Evolutionary conservation across 2,113 vertebrate species (phyloP).

Genomic region (Glareola pratincola): DNA sequence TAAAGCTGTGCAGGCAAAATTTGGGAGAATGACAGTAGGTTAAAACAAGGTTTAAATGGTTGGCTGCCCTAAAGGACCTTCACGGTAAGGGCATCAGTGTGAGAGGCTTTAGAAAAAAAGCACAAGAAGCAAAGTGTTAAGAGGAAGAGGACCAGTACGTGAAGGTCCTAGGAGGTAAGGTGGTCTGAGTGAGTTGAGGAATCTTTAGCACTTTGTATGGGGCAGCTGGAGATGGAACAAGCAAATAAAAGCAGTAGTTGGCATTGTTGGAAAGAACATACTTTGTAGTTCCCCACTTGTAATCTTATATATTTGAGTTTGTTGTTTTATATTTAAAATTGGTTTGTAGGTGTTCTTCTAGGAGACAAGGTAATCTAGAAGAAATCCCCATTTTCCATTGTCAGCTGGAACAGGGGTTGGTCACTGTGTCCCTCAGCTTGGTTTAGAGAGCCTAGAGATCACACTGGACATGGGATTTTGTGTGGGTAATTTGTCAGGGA

Average conservation of each 20-base stretch:
- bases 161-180: not conserved
- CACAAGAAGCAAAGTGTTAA: not conserved
- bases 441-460: not conserved
- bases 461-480: accelerated
- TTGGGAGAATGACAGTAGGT: not conserved
- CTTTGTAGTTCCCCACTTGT: not conserved
- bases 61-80: not conserved
- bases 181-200: too few relatives aligned
- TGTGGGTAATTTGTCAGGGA: not conserved
- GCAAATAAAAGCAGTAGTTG: not conserved
- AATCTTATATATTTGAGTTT: not conserved
- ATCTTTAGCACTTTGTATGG: accelerated
- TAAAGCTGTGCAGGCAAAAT: not conserved
- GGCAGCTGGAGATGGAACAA: not conserved
- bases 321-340: not conserved
- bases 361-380: not conserved
- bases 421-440: accelerated
- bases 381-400: not conserved
- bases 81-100: accelerated
- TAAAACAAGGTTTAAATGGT: not conserved
- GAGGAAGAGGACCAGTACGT: not conserved
- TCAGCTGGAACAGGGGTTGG: not conserved
- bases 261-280: not conserved
- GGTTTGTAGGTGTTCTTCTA: not conserved
- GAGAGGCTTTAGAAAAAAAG: not conserved